phyloP scores from a whole-genome alignment of 2,888 invertebrate species.

The Augiades crinisus region DNA sequence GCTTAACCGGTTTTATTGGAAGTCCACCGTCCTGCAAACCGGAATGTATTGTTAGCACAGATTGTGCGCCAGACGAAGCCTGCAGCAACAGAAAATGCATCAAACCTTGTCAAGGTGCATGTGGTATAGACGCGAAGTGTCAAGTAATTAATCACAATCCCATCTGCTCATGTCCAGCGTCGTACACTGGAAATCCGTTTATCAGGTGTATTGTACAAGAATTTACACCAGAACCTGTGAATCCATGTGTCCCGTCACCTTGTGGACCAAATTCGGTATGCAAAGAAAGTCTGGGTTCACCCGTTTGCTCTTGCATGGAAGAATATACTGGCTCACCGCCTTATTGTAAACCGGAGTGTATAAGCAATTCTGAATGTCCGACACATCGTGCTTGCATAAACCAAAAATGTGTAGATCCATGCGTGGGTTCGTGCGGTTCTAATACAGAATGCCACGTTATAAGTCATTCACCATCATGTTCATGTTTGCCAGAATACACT shows the following conservation, averaged over 20 bases:
- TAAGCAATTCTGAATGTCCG: slow-evolving; percentile 88
- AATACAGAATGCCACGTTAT: slow-evolving; percentile 88
- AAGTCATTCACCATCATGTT: slow-evolving; percentile 87
- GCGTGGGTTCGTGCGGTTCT: slow-evolving; percentile 85
- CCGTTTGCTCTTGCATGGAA: slow-evolving; percentile 87
- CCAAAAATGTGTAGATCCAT: slow-evolving; percentile 89
- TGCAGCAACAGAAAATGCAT: slow-evolving; percentile 90
- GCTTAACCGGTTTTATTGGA: slow-evolving; percentile 86
- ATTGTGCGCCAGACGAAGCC: slow-evolving; percentile 87
- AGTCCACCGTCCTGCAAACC: slow-evolving; percentile 90
- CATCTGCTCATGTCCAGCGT: slow-evolving; percentile 86
- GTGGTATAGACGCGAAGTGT: slow-evolving; percentile 88
- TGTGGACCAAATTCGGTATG: slow-evolving; percentile 91
- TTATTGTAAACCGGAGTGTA: slow-evolving; percentile 90
- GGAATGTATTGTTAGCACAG: slow-evolving; percentile 88
- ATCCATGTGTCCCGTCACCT: slow-evolving; percentile 89
- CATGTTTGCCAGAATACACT: slow-evolving; percentile 84
- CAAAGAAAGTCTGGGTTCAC: slow-evolving; percentile 83
- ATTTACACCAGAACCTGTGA: slow-evolving; percentile 71
- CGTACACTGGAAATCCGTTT: slow-evolving; percentile 89
- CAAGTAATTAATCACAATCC: slow-evolving; percentile 91
- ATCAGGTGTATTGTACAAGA: slow-evolving; percentile 81
- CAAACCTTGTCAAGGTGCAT: slow-evolving; percentile 92
- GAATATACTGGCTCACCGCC: slow-evolving; percentile 87
- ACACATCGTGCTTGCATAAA: slow-evolving; percentile 87